Percentiles rank a stretch among this genome's conserved stretches.
Evolutionary conservation across 2,888 invertebrate genomes (phyloP).

Genomic region (Cantharis rufa): DNA sequence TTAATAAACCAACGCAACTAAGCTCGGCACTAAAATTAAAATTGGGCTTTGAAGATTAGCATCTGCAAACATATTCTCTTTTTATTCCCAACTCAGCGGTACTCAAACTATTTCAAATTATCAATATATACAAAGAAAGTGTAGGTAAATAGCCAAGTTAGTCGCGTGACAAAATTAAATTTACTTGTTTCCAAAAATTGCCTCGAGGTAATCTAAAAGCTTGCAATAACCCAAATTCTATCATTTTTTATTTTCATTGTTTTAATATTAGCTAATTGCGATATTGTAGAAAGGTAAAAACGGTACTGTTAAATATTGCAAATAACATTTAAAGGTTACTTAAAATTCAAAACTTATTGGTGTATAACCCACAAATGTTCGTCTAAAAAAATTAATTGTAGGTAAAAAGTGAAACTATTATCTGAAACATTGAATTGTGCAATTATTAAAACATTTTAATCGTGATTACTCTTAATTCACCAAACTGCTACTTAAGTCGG

Average conservation of each 20-base stretch:
- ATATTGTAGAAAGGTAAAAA: not conserved
- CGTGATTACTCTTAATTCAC: not conserved
- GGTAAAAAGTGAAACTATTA: not conserved
- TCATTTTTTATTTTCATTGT: not conserved
- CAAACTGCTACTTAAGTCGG: not conserved
- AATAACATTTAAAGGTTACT: not conserved
- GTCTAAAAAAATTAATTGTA: not conserved
- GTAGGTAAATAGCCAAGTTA: too few species aligned
- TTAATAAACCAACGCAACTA: not conserved
- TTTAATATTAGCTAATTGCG: not conserved
- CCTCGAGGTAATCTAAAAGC: not conserved
- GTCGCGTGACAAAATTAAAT: not conserved
- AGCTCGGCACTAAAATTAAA: not conserved
- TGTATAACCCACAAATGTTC: not conserved
- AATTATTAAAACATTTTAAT: not conserved
- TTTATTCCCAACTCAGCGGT: not conserved
- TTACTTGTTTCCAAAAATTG: not conserved
- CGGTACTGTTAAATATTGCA: not conserved
- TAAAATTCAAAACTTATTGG: not conserved
- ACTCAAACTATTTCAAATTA: not conserved
- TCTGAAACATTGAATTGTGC: not conserved
- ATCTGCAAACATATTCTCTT: not conserved
- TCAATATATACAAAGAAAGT: not conserved
- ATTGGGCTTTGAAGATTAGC: not conserved
- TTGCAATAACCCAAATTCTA: not conserved